Evolutionary conservation across 2,113 vertebrate species (phyloP).

Genomic region (Dasyprocta punctata): DNA sequence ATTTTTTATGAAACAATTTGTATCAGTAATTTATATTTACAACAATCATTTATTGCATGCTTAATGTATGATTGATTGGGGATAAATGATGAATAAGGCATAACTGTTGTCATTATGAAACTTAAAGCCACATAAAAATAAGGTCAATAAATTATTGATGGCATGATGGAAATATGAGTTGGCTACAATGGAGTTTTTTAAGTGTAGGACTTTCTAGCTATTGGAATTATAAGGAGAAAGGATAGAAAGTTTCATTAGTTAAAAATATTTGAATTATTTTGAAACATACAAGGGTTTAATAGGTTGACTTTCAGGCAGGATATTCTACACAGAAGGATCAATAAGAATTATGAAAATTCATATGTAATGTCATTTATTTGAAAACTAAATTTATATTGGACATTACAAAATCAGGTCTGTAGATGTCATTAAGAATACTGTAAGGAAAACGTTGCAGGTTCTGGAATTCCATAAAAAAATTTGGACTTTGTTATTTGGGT

Average conservation of each 20-base stretch:
- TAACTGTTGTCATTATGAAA: not conserved
- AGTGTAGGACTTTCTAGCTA: not conserved
- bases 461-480: not conserved
- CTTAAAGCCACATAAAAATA: not conserved
- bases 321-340: not conserved
- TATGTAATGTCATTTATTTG: not conserved
- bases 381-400: not conserved
- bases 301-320: not conserved
- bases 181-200: not conserved
- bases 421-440: not conserved
- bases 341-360: not conserved
- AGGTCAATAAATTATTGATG: not conserved
- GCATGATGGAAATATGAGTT: not conserved
- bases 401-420: not conserved
- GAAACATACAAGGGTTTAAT: not conserved
- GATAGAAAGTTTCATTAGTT: not conserved
- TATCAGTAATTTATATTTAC: not conserved
- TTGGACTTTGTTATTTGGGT: not conserved
- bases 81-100: not conserved
- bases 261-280: not conserved
- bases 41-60: not conserved
- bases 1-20: conserved; percentile 23
- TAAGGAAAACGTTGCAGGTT: not conserved
- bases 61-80: not conserved
- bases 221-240: not conserved